Evolutionary conservation across 2,888 invertebrate species (phyloP), one percentile per base, ranked within the genome.

Genomic region (Aphidius colemani): DNA sequence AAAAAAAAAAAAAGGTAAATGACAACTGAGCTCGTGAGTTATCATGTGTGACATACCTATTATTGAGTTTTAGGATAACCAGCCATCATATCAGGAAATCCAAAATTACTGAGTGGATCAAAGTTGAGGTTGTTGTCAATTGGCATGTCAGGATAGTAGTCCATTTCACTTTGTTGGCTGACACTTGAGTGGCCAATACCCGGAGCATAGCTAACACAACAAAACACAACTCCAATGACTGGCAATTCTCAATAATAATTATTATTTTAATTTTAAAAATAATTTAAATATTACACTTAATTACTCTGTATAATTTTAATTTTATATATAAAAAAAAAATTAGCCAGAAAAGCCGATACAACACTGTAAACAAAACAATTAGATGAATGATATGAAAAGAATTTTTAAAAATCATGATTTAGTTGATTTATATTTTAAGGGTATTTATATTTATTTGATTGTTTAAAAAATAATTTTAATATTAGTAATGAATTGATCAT

Each of bases 171-270:
- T 67, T 74, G 72, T 68, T 77, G 76, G 68, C 78, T 78, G 66
- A 77, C 74, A 66, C 73, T 72, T 63, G 79, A 77, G 70, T 82
- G 81, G 76, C 80, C 74, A 72, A 77, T 79, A 75, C 81, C 82
- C 74, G 82, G 80, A 79, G 81, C 81, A 72, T 82, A 81, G 75
- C 82, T 82, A 68, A 50, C 67, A 70, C 62, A 70, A 71, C 73
- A 79, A 81, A 80, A 78, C 80, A 82, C 82, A 81, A 82, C 81
- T 72, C 81, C 82, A 82, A 82, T 82, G 80, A 82, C 81, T 81
- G 81, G 82, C 81, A 81, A 76, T 70, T 70, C 74, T 77, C 71
- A 64, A 68, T 55, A 53, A 67, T 68, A 57, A 49, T 55, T n/a
- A 49, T 51, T 13, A 44, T 49, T 59, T 50, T 41, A 44, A 9